Base-by-base conservation (phyloP, 2,797 vertebrate species). In the Pristis pectinata region DNA sequence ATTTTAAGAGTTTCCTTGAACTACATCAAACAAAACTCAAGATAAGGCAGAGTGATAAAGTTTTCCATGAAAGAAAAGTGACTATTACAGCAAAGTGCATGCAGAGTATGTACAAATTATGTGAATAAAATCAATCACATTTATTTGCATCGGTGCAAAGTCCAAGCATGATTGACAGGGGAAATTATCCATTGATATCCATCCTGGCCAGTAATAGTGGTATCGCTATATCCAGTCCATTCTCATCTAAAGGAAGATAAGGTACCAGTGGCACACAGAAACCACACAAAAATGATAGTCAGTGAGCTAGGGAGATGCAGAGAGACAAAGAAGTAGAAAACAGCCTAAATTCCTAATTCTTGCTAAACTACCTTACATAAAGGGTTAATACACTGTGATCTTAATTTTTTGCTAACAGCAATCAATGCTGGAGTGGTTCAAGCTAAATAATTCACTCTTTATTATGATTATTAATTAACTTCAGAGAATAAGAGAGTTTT, bases 391-490 rank as follows among this genome's bases (percentile, higher is more conserved):
- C 59, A 41, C 19, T 67, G 59, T 37, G 56, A 91, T 41, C 49
- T n/a, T n/a, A 3, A 72, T 64, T 10, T 37, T 61, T 67, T 37
- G 0, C 37, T 24, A n/a, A 61, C 89, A 61, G 85, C 59, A 67
- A 67, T 64, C n/a, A 91, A 61, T 19, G 6, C 87, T 41, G 6
- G 59, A 91, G n/a, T 64, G 2, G 64, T 91, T 59, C 37, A 67
- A 67, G 56, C 87, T 91, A 91, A 91, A 91, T 91, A 91, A 91
- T 91, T 91, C 59, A 91, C 17, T 91, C 87, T 91, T 91, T 91
- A 64, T 91, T 67, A 91, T 91, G 61, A 91, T 91, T 91, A 91
- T 91, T 91, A 91, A 91, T 91, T 64, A 91, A 67, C 87, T 67
- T 91, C n/a, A 91, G 61, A 37, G 59, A 91, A 91, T 91, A 91